Evolutionary conservation across 2,113 vertebrate genomes (phyloP), one percentile per base, ranked within the genome.

Genomic region (Serilophus lunatus): DNA sequence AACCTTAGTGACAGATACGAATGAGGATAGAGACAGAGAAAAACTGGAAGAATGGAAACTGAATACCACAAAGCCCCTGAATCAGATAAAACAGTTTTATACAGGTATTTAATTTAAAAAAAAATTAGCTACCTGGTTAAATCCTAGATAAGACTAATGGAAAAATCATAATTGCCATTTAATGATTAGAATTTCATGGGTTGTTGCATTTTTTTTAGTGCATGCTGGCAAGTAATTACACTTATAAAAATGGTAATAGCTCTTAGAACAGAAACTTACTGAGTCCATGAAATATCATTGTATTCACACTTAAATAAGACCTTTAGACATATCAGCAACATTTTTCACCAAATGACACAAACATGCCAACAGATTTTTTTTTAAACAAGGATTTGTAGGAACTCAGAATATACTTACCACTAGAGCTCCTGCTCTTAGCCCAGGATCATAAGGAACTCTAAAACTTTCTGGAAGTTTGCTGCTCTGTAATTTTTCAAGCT

Each of bases 361-460:
- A 66, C 4, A 64, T 92, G 40, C 24, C 91, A 69, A 42, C 6
- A 61, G 28, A 40, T 17, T 29, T 60, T 60, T n/a, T 83, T 93
- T 74, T 45, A 2, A 14, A 45, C 42, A 56, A 72, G 7, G 2
- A 98, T 97, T 98, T 98, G 72, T 36, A 83, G 61, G 31, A 76
- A 70, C 15, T 84, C 51, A 65, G 63, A 61, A 18, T 76, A 72
- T 53, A 94, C 98, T 97, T 97, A 99, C 99, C 98, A 99, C 97
- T 66, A 99, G 95, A 3, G 98, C 90, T 88, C 99, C 99, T n/a
- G 99, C 99, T 97, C 98, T 98, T 29, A 99, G 97, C 28, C 99
- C 98, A 42, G 99, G 99, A 85, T 99, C 99, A 82, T 99, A 99
- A 0, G 99, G 99, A 61, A 99, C 99, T 96, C 98, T 98, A 92